Conservation (phyloP, 64 coral and sea anemone genomes). For the Pocillopora verrucosa region DNA sequence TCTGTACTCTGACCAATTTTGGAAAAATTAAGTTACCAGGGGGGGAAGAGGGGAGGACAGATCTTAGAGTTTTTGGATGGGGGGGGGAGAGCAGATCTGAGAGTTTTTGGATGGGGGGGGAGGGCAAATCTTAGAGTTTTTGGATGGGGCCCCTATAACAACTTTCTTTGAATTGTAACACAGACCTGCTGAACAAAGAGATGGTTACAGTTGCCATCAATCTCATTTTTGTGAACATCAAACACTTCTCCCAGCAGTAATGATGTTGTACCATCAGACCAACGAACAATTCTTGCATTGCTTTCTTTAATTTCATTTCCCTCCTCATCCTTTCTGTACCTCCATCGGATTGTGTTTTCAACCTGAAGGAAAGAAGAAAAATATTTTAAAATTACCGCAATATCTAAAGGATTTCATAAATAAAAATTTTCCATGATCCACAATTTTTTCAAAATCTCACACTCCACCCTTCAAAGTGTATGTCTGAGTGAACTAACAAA, state of each 20-base stretch:
- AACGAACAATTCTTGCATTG: conserved; percentile 93
- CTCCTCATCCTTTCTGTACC: conserved; percentile 87
- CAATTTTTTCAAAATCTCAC: too few relatives aligned
- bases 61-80: too few relatives aligned
- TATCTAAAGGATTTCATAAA: not conserved
- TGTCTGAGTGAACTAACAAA: too few relatives aligned
- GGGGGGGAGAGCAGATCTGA: too few relatives aligned
- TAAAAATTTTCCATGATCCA: too few relatives aligned
- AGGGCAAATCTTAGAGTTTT: too few relatives aligned
- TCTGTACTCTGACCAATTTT: not conserved
- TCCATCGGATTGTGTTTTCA: conserved; percentile 96
- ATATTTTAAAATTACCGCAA: not conserved
- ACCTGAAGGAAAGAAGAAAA: conserved; percentile 55
- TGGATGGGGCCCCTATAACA: too few relatives aligned
- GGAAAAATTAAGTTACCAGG: too few relatives aligned
- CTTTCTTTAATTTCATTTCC: conserved; percentile 97
- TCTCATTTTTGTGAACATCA: conserved; percentile 98
- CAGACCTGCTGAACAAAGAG: conserved; percentile 98
- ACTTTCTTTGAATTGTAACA: not conserved
- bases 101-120: too few relatives aligned
- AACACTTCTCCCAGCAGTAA: conserved; percentile 96
- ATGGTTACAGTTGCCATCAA: conserved; percentile 97
- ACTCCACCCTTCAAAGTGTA: too few relatives aligned
- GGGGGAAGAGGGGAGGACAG: too few relatives aligned
- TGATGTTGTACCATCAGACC: conserved; percentile 94